A percentile compares a stretch with the other conserved stretches of the same genome.
Conservation (phyloP, 2,888 invertebrate genomes). For the Limnephilus marmoratus region DNA sequence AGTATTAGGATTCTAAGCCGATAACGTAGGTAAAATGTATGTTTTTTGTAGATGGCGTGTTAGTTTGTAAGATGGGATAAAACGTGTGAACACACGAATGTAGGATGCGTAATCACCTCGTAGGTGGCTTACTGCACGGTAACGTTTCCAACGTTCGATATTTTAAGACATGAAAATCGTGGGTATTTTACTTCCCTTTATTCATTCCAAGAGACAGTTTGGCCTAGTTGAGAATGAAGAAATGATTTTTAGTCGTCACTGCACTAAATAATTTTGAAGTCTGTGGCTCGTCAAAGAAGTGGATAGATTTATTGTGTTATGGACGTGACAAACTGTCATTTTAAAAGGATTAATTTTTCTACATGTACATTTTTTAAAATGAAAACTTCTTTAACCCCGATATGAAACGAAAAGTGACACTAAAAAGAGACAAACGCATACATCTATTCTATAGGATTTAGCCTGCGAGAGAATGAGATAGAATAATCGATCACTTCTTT, state of each 20-base stretch:
- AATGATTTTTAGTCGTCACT: background rate
- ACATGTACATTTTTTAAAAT: too few species aligned
- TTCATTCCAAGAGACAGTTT: background rate
- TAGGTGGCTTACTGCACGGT: background rate
- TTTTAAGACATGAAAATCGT: conserved; percentile 21
- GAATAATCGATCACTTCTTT: too few species aligned
- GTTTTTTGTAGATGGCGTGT: too few species aligned
- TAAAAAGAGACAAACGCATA: too few species aligned
- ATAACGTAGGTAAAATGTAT: too few species aligned
- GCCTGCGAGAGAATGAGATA: too few species aligned
- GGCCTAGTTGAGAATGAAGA: conserved; percentile 19
- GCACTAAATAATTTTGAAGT: background rate
- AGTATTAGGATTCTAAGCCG: too few species aligned
- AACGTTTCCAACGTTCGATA: background rate
- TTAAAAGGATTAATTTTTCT: too few species aligned
- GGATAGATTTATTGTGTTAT: background rate
- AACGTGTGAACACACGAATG: background rate
- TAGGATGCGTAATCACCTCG: background rate
- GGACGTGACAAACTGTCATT: too few species aligned
- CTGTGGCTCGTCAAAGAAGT: background rate
- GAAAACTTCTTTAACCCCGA: too few species aligned
- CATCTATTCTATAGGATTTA: too few species aligned
- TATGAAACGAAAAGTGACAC: too few species aligned
- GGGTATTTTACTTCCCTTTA: background rate
- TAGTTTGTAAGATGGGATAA: background rate